A percentile compares a stretch with the other conserved stretches of the same genome.
These are phyloP conservation scores for Protomyctophum bolini DNA, from an alignment of 2,113 vertebrate genomes.

Conservation along the genomic window DNA sequence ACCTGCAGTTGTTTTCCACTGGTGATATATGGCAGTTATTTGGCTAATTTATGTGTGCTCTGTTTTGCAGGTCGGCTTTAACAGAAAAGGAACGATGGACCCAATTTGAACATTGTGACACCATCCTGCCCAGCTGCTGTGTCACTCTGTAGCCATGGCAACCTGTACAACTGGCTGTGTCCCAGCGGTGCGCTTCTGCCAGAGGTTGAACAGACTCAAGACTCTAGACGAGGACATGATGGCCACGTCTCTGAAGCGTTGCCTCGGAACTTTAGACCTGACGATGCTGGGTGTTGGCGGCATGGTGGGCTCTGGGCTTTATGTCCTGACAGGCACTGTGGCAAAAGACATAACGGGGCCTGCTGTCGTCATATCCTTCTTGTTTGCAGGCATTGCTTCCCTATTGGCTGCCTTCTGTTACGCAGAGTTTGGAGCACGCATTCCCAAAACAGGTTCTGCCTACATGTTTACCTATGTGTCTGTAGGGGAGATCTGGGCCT, in stretches of 20 bases:
- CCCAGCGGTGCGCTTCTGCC: constrained; percentile 84
- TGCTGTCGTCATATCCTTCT: constrained; percentile 87
- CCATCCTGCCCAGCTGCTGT: constrained; percentile 34
- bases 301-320: constrained; percentile 95
- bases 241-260: constrained; percentile 90
- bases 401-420: constrained; percentile 94
- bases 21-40: not conserved
- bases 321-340: constrained; percentile 92
- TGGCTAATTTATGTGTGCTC: not conserved
- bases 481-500: constrained; percentile 95
- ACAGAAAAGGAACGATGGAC: constrained; percentile 54
- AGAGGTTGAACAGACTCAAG: constrained; percentile 90
- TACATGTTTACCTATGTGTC: constrained; percentile 98
- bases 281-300: constrained; percentile 90
- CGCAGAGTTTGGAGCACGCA: constrained; percentile 92
- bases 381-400: constrained; percentile 88
- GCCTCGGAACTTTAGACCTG: constrained; percentile 90
- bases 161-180: constrained; percentile 76
- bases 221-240: constrained; percentile 89
- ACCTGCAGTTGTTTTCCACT: not conserved
- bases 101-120: constrained; percentile 39
- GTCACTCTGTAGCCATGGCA: constrained; percentile 79
- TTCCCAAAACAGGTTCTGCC: constrained; percentile 93
- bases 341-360: constrained; percentile 91
- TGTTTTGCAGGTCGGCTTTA: constrained; percentile 50